A percentile compares a stretch with the other conserved stretches of the same genome.
These are phyloP conservation scores for Micromesistius poutassou DNA, from an alignment of 2,797 vertebrate genomes.

Conservation along the genomic window DNA sequence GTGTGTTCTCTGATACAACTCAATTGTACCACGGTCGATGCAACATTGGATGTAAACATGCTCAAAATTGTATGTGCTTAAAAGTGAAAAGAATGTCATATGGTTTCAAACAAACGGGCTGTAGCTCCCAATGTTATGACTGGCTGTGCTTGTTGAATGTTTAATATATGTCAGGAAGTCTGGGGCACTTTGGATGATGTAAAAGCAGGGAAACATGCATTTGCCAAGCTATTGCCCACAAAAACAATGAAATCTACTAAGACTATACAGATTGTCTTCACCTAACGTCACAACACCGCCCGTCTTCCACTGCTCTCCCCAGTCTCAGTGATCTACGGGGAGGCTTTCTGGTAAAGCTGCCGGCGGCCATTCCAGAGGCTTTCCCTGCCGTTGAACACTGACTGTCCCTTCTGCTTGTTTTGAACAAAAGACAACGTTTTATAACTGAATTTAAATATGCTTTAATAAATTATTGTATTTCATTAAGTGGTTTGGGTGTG, in stretches of 20 bases:
- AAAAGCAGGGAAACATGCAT: not conserved
- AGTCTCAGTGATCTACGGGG: constrained; percentile 66
- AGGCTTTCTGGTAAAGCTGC: constrained; percentile 67
- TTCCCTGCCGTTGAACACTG: constrained; percentile 63
- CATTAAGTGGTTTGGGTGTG: constrained; percentile 37
- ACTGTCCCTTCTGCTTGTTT: constrained; percentile 76
- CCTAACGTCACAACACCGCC: constrained; percentile 48
- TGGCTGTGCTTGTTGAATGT: not conserved
- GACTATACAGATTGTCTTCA: constrained; percentile 37
- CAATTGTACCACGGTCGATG: not conserved
- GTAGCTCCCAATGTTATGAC: not conserved
- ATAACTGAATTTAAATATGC: constrained; percentile 90
- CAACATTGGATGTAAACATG: constrained; percentile 17
- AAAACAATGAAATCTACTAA: not conserved
- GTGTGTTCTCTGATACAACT: not conserved
- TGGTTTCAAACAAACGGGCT: not conserved
- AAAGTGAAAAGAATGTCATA: constrained; percentile 11
- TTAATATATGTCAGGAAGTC: not conserved
- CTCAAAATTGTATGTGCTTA: constrained; percentile 21
- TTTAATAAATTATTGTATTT: constrained; percentile 95
- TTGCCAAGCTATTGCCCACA: not conserved
- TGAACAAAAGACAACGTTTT: constrained; percentile 73
- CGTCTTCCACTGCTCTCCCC: constrained; percentile 52
- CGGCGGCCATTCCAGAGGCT: constrained; percentile 81
- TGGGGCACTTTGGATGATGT: not conserved